Base-by-base conservation (phyloP, 2,888 invertebrate species). In the Camponotus fellah region DNA sequence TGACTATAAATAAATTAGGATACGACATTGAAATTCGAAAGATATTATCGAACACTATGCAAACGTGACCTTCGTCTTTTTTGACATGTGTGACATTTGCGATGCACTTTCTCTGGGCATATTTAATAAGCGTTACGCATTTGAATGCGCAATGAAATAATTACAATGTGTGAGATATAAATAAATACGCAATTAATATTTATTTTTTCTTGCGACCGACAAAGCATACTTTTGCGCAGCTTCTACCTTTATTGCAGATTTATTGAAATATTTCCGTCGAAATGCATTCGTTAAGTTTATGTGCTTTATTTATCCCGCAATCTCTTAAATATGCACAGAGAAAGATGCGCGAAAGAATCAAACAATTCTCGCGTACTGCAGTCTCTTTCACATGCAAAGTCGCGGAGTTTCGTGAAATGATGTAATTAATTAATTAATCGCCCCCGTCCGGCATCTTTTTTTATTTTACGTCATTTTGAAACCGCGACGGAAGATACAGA, bases 21-120 rank as follows among this genome's bases (percentile, higher is more conserved):
- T 68, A 77, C 32, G 66, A 66, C 34, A 69, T 69, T 46, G 17
- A 79, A 79, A 69, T 79, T 26, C 60, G 46, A 79, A 79, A 46
- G 60, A 12, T 69, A 60, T 79, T 68, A 79, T 79, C 69, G 79
- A 79, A 79, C 79, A 68, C 77, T 68, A 79, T 79, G 58, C 68
- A 79, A 79, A 79, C 26, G 32, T 66, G 77, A 12, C 14, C 12
- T 26, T 58, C 56, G 34, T 62, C 10, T 34, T 43, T 43, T n/a
- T 34, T 37, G 12, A 77, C n/a, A 32, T 9, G 17, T 32, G n/a
- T 49, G 53, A 53, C n/a, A 53, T 17, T 79, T 46, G 58, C 68
- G 43, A 58, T 56, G 10, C 43, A 10, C 14, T 68, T 68, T 43
- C 68, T 77, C 68, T 34, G 56, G 32, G 58, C 43, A 77, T 32